These are phyloP conservation scores for Andrena camellia DNA, from an alignment of 2,888 invertebrate genomes.

Conservation along the genomic window DNA sequence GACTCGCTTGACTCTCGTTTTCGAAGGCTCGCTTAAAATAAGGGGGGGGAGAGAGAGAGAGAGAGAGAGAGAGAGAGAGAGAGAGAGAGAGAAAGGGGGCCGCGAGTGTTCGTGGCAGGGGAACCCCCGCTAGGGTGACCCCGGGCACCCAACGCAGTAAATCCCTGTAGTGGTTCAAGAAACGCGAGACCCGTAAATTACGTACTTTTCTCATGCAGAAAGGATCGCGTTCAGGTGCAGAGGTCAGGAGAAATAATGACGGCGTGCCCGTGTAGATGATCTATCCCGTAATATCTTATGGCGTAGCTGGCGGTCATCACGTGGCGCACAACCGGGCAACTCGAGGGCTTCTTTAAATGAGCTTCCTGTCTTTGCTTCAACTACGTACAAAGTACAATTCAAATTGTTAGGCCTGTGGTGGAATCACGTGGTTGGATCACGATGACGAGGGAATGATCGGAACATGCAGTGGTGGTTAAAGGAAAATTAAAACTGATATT, in stretches of 20 bases:
- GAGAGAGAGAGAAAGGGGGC: slow-evolving; percentile 6
- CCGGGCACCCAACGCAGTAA: slow-evolving; percentile 80
- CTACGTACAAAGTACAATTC: not conserved
- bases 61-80: not conserved
- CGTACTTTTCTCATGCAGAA: slow-evolving; percentile 80
- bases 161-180: slow-evolving; percentile 77
- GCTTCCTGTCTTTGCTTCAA: slow-evolving; percentile 64
- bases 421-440: no score
- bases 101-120: slow-evolving; percentile 40
- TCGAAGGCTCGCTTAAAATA: slow-evolving; percentile 42
- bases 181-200: slow-evolving; percentile 83
- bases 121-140: slow-evolving; percentile 81
- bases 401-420: not conserved
- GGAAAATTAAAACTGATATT: no score
- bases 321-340: slow-evolving; percentile 54
- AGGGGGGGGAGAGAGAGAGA: slow-evolving; percentile 11
- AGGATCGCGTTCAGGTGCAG: slow-evolving; percentile 79
- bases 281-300: slow-evolving; percentile 78
- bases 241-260: slow-evolving; percentile 80
- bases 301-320: slow-evolving; percentile 65
- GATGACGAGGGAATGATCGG: no score
- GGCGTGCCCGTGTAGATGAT: slow-evolving; percentile 76
- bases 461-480: no score
- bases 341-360: slow-evolving; percentile 50
- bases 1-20: slow-evolving; percentile 35